These are phyloP conservation scores for Chydorus sphaericus DNA, from an alignment of 2,888 invertebrate genomes.

Conservation along the genomic window DNA sequence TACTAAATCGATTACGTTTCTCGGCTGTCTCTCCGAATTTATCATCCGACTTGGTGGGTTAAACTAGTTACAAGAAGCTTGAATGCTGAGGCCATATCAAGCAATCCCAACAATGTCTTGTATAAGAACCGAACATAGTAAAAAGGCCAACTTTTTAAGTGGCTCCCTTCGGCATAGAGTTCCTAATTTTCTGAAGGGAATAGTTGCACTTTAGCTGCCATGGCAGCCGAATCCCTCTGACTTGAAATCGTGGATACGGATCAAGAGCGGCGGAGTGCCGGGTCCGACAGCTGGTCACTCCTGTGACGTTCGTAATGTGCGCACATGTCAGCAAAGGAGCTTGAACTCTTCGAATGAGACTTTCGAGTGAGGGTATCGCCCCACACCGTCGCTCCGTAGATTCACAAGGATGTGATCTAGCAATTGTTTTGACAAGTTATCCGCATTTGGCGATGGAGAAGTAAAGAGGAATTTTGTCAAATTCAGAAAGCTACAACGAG, in stretches of 20 bases:
- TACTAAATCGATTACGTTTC: too few species aligned
- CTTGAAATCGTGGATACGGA: slow-evolving; percentile 96
- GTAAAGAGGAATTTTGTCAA: slow-evolving; percentile 86
- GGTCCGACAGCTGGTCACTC: slow-evolving; percentile 89
- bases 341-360: slow-evolving; percentile 98
- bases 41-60: too few species aligned
- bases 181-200: too few species aligned
- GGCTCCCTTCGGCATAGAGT: too few species aligned
- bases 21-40: too few species aligned
- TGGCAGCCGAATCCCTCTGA: slow-evolving; percentile 2
- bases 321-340: slow-evolving; percentile 92
- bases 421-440: slow-evolving; percentile 82
- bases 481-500: slow-evolving; percentile 68
- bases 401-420: slow-evolving; percentile 99
- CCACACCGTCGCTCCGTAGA: slow-evolving; percentile 91
- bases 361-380: too few species aligned
- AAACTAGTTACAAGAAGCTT: too few species aligned
- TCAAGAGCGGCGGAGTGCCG: slow-evolving; percentile 75
- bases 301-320: slow-evolving; percentile 87
- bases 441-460: slow-evolving; percentile 81
- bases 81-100: too few species aligned
- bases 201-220: slow-evolving; percentile 16
- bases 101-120: too few species aligned
- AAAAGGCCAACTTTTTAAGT: too few species aligned
- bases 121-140: too few species aligned